phyloP scores from a whole-genome alignment of 2,113 vertebrate genomes.

The Hystrix cristata region DNA sequence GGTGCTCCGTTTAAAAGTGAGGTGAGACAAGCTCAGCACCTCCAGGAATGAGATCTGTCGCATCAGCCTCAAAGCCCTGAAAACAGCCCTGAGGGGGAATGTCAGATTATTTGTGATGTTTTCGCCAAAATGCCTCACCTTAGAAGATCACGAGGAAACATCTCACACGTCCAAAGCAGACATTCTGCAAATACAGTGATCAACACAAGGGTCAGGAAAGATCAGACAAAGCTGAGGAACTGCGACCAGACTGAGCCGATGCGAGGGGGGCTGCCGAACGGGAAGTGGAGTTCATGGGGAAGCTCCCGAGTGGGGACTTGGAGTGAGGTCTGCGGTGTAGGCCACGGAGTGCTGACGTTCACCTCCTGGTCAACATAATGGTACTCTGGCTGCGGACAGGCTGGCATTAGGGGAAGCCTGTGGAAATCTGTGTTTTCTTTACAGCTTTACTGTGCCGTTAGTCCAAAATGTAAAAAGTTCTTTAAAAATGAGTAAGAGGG shows the following conservation, averaged over 20 bases:
- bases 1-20: background rate
- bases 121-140: background rate
- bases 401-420: background rate
- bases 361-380: background rate
- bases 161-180: no score
- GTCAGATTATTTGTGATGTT: background rate
- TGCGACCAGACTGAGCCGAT: no score
- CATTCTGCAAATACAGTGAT: background rate
- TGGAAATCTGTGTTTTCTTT: background rate
- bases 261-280: accelerated
- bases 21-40: background rate
- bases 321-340: background rate
- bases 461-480: background rate
- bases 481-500: background rate
- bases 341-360: accelerated
- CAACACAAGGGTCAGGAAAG: background rate
- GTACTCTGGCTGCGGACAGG: background rate
- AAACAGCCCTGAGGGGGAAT: background rate
- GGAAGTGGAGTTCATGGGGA: background rate
- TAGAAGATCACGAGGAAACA: background rate
- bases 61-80: background rate
- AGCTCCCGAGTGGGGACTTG: background rate
- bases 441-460: constrained; percentile 5
- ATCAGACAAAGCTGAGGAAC: background rate
- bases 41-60: background rate